Evolutionary conservation across 2,888 invertebrate genomes (phyloP).

Genomic region (Spisula solida): DNA sequence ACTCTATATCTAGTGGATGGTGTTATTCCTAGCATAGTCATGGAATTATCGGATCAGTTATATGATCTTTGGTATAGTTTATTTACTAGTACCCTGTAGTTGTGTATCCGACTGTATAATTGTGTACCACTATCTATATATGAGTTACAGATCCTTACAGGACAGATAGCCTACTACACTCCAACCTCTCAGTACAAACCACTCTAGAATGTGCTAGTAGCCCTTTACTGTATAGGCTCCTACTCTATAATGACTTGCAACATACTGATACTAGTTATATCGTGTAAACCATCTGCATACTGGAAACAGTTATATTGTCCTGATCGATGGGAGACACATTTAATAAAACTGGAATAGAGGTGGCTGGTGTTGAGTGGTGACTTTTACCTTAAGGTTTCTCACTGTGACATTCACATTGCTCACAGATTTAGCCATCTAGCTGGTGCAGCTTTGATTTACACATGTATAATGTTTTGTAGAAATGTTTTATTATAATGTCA

Average conservation of each 20-base stretch:
- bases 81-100: not conserved
- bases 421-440: not conserved
- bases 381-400: not conserved
- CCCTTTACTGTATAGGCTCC: too few species aligned
- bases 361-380: not conserved
- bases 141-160: not conserved
- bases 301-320: too few species aligned
- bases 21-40: not conserved
- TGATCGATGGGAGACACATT: too few species aligned
- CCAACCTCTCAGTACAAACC: not conserved
- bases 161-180: not conserved
- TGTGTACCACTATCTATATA: not conserved
- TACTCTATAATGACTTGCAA: too few species aligned
- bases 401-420: constrained; percentile 5
- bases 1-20: not conserved
- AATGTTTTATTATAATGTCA: not conserved
- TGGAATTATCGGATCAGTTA: too few species aligned
- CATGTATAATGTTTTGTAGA: not conserved
- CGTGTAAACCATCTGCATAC: too few species aligned
- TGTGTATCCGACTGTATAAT: not conserved
- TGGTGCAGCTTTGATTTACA: not conserved
- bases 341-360: not conserved
- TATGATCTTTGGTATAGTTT: too few species aligned
- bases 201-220: not conserved
- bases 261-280: too few species aligned